Evolutionary conservation across 2,888 invertebrate species (phyloP), one percentile per base, ranked within the genome.

Genomic region (Automeris io): DNA sequence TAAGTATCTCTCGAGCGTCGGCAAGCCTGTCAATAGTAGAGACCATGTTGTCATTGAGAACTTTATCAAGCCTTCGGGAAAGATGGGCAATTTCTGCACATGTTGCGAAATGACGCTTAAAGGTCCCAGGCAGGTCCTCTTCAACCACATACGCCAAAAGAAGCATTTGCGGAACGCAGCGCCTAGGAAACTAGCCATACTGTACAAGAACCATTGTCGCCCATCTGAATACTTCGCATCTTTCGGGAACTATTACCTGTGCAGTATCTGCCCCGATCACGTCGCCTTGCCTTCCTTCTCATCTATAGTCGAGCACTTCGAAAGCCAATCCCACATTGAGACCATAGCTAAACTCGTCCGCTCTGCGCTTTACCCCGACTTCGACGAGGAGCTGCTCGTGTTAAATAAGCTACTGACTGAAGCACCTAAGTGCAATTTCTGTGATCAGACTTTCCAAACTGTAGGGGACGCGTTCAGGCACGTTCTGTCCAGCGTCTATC

Each of bases 71-170:
- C 79, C 86, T 0, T 76, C 81, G 0, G 82, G 82, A 0, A 86
- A 86, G 56, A 68, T 82, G 3, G 75, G 79, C 0, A 85, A 85
- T 45, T 79, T 70, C 40, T 86, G 86, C 43, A 66, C 72, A 0
- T 85, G 85, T 41, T 86, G 86, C 35, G 86, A 83, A 11, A 79
- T 85, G 78, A 81, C 76, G 0, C 36, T 86, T 31, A 86, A 86
- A 36, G 86, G 86, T 1, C 85, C 85, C 0, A 54, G 86, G 3
- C 86, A 86, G 49, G 81, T 86, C 13, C 51, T 86, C 1, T 86
- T 86, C 57, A 86, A 85, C 34, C 86, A 86, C 33, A 81, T 85
- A 3, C 77, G 86, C 1, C 86, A 86, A 54, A 86, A 86, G 54
- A 86, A 86, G 48, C 86, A 86, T 55, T 47, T 86, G 32, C 57